These are phyloP conservation scores for Xyrichtys novacula DNA, from an alignment of 2,797 vertebrate genomes.

Conservation along the genomic window DNA sequence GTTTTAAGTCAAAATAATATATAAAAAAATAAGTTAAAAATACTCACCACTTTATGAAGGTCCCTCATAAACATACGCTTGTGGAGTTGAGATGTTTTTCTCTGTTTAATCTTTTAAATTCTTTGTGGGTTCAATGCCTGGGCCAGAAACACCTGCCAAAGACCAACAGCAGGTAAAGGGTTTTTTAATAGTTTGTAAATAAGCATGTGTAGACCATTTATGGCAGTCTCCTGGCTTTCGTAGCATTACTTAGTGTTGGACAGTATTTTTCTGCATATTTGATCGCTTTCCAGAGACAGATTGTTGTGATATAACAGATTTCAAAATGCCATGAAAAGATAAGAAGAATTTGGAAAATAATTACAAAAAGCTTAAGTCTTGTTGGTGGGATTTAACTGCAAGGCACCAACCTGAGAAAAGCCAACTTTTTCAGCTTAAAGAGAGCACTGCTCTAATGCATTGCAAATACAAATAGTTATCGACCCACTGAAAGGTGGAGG, in stretches of 20 bases:
- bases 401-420: conserved; percentile 48
- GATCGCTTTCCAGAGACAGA: not conserved
- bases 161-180: not conserved
- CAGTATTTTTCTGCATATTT: not conserved
- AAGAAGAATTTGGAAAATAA: not conserved
- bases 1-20: too few relatives aligned
- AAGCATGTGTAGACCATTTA: not conserved
- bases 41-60: too few relatives aligned
- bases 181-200: not conserved
- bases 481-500: conserved; percentile 59
- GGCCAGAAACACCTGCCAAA: not conserved
- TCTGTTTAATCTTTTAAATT: not conserved
- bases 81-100: not conserved
- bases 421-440: conserved; percentile 65
- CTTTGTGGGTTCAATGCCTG: not conserved
- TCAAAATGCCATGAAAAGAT: not conserved
- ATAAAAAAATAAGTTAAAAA: too few relatives aligned
- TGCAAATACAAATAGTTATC: conserved; percentile 81
- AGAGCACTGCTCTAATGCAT: conserved; percentile 66
- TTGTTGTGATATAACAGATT: conserved; percentile 1
- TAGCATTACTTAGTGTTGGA: not conserved
- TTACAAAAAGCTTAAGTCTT: conserved; percentile 5
- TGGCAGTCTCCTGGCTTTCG: not conserved
- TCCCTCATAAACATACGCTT: too few relatives aligned
- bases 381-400: conserved; percentile 26